Evolutionary conservation across 2,797 vertebrate genomes (phyloP).

Genomic region (Silurus lanzhouensis): DNA sequence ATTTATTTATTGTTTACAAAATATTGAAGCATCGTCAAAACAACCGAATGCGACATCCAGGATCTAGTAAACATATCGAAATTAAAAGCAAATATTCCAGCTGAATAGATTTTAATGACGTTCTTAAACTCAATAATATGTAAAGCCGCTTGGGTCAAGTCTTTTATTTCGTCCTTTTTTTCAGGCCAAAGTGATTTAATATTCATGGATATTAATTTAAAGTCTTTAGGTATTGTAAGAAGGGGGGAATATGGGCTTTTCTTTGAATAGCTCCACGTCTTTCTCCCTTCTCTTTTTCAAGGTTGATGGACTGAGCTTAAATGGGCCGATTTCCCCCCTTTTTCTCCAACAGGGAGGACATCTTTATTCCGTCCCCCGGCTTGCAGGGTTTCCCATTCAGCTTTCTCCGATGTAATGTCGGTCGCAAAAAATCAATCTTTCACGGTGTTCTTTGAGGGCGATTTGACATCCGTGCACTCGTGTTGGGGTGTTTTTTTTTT

Average conservation of each 20-base stretch:
- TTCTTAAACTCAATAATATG: constrained; percentile 56
- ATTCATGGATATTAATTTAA: constrained; percentile 93
- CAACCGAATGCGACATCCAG: neutral
- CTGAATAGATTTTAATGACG: constrained; percentile 60
- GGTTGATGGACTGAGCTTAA: constrained; percentile 85
- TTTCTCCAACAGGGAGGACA: constrained; percentile 75
- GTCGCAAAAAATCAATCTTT: constrained; percentile 85
- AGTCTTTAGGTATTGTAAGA: constrained; percentile 80
- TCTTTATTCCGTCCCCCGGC: constrained; percentile 84
- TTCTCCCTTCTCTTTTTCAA: constrained; percentile 76
- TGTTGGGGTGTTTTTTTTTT: constrained; percentile 55
- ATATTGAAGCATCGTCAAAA: neutral
- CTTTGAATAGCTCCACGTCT: constrained; percentile 79
- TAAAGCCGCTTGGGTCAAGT: constrained; percentile 62
- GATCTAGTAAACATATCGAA: neutral
- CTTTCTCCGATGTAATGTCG: constrained; percentile 76
- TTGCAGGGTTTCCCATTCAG: constrained; percentile 78
- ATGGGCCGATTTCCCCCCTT: constrained; percentile 72
- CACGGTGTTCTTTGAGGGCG: constrained; percentile 82
- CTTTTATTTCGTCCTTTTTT: constrained; percentile 60
- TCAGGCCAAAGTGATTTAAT: constrained; percentile 77
- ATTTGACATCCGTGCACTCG: constrained; percentile 77
- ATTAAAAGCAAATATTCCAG: constrained; percentile 43
- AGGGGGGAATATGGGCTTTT: constrained; percentile 75
- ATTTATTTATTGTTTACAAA: too few species aligned